Evolutionary conservation across 2,888 invertebrate species (phyloP), one percentile per base, ranked within the genome.

Genomic region (Leptopilina syphax): DNA sequence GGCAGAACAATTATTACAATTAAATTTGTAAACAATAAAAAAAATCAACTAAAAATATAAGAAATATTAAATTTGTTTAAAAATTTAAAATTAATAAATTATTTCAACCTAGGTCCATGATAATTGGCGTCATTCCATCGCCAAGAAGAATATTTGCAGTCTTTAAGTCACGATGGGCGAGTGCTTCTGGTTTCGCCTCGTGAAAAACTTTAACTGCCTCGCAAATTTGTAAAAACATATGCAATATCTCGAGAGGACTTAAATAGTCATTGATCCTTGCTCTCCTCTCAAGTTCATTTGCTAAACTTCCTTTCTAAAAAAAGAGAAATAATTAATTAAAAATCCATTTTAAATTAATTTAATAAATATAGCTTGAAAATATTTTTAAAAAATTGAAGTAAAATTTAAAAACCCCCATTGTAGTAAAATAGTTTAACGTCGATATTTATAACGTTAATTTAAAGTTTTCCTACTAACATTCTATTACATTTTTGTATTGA

Each of bases 91-190:
- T 68, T 76, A 57, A 76, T 27, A 57, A 73, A 47, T 47, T 44
- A 81, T 18, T 66, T 34, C 54, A 44, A 92, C 96, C 96, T 86
- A 98, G 94, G 92, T 98, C 98, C 94, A 97, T 97, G 82, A 98
- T 93, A 77, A 97, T 93, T 0, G 97, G 96, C 77, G 94, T 94
- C 88, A 94, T 93, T 77, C 95, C 94, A 87, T 96, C 95, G 27
- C 94, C 94, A 44, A 97, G 91, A 86, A 97, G 94, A 83, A 98
- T 94, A 92, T 98, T 98, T 18, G 95, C 96, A 77, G 97, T 96
- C 92, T 98, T 98, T 63, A 98, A 91, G 92, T 98, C 97, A 87
- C 97, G 94, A 90, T 97, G 97, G 63, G 96, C 96, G 85, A 96
- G 92, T 27, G 96, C 95, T 80, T 95, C 93, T 0, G 96, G 96